A percentile compares a stretch with the other conserved stretches of the same genome.
Evolutionary conservation across 2,797 vertebrate species (phyloP).

Genomic region (Takifugu ocellatus): DNA sequence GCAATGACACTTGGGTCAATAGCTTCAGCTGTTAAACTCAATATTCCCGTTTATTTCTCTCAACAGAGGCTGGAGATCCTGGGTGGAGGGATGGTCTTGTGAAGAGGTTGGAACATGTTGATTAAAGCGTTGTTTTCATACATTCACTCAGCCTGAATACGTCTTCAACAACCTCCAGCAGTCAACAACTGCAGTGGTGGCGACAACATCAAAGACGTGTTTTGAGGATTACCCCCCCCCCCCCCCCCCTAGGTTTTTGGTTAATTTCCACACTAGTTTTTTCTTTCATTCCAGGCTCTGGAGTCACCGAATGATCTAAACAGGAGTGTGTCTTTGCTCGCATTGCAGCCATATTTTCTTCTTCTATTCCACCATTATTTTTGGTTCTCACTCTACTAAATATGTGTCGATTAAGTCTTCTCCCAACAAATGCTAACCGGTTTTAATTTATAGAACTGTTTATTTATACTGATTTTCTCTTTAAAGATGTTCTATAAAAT

Average conservation of each 20-base stretch:
- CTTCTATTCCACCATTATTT: neutral
- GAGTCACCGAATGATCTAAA: too few relatives aligned
- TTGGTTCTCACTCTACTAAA: slow-evolving; percentile 16
- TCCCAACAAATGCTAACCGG: slow-evolving; percentile 19
- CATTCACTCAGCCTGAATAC: neutral
- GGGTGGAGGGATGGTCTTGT: slow-evolving; percentile 90
- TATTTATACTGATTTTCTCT: slow-evolving; percentile 52
- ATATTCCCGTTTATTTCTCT: slow-evolving; percentile 1
- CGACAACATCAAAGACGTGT: neutral
- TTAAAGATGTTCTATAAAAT: slow-evolving; percentile 51
- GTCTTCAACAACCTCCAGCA: neutral
- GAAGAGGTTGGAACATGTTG: slow-evolving; percentile 31
- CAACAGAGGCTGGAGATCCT: slow-evolving; percentile 91
- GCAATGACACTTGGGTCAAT: neutral
- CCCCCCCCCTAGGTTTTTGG: neutral
- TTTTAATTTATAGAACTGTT: slow-evolving; percentile 43
- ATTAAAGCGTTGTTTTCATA: slow-evolving; percentile 19
- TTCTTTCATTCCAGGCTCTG: too few relatives aligned
- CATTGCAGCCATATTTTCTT: neutral
- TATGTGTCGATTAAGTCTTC: slow-evolving; percentile 7
- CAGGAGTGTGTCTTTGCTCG: neutral
- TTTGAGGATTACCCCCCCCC: neutral
- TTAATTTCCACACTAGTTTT: too few relatives aligned
- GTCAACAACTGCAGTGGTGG: too few relatives aligned
- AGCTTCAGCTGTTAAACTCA: neutral